These are phyloP conservation scores for Drosophila pachea DNA, from an alignment of 1,140 invertebrate genomes.

Conservation along the genomic window DNA sequence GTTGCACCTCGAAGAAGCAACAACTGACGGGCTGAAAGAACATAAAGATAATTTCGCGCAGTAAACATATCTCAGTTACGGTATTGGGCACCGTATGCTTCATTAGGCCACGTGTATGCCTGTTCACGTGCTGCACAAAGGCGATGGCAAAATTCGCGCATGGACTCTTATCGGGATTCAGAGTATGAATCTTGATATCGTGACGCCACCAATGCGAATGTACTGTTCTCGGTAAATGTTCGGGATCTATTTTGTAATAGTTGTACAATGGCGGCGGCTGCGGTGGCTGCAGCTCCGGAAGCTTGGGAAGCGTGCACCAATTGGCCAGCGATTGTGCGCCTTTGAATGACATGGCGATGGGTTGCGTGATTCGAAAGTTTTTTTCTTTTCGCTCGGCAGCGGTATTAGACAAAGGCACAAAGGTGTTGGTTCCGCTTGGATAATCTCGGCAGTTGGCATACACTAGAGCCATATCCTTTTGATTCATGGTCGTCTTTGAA, in stretches of 20 bases:
- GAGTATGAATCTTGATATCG: constrained; percentile 25
- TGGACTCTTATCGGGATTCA: constrained; percentile 2
- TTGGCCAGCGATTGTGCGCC: background rate
- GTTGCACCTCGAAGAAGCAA: constrained; percentile 61
- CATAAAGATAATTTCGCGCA: constrained; percentile 75
- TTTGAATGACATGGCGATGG: background rate
- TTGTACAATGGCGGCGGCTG: background rate
- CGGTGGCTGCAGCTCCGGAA: constrained; percentile 19
- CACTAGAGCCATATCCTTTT: constrained; percentile 17
- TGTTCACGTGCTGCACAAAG: constrained; percentile 44
- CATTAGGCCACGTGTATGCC: constrained; percentile 14
- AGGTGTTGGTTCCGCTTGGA: constrained; percentile 3
- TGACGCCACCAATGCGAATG: constrained; percentile 60
- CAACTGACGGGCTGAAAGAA: constrained; percentile 59
- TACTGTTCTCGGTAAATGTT: constrained; percentile 8
- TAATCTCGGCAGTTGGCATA: constrained; percentile 17
- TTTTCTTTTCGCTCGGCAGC: background rate
- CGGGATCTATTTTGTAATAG: background rate
- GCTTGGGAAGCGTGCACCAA: background rate
- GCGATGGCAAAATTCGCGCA: constrained; percentile 57
- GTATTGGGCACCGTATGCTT: constrained; percentile 46
- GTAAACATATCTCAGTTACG: constrained; percentile 51
- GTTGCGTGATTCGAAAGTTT: constrained; percentile 11
- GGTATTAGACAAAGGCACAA: background rate
- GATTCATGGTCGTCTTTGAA: background rate